Evolutionary conservation across 2,797 vertebrate genomes (phyloP), one percentile per base, ranked within the genome.

Genomic region (Pampus argenteus): DNA sequence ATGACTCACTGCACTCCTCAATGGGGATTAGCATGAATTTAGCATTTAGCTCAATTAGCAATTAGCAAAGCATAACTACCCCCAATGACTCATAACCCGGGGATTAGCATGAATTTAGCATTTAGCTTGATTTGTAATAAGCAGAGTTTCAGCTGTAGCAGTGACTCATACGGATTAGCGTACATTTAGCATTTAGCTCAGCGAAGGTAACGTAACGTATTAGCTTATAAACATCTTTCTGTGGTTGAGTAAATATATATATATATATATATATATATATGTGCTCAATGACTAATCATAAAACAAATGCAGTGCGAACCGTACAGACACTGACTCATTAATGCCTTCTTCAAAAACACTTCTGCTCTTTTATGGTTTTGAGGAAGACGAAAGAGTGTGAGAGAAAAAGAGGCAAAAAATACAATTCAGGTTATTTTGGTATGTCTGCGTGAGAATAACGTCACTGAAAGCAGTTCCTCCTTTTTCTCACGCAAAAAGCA

Each of bases 401-500:
- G 84, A 89, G 74, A 82, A 28, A 83, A 65, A 61, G 65, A 70
- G 38, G 47, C 47, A 77, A 71, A 87, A 87, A 72, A 83, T 59
- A 76, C 68, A 64, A 70, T 22, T 25, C 2, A 0, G 67, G 58
- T 84, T 91, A 88, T 92, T 93, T 91, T 74, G 78, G 78, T 70
- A 79, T 70, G 71, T 79, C 86, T 86, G 83, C 71, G 77, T 88
- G 89, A 86, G 86, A 81, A 77, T 86, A 75, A 91, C 89, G 88
- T 94, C 93, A 93, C 78, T 4, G 1, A 51, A 20, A 29, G 42
- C 0, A 89, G 69, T 94, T 94, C 93, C 92, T 61, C 51, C 56
- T 94, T 93, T 66, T 90, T 93, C 85, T 84, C 94, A 94, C 93
- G 93, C 91, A 45, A 86, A 86, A 88, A 66, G 76, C 44, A 72